Conservation (phyloP, 1,140 invertebrate genomes). For the Dufourea novaeangliae region DNA sequence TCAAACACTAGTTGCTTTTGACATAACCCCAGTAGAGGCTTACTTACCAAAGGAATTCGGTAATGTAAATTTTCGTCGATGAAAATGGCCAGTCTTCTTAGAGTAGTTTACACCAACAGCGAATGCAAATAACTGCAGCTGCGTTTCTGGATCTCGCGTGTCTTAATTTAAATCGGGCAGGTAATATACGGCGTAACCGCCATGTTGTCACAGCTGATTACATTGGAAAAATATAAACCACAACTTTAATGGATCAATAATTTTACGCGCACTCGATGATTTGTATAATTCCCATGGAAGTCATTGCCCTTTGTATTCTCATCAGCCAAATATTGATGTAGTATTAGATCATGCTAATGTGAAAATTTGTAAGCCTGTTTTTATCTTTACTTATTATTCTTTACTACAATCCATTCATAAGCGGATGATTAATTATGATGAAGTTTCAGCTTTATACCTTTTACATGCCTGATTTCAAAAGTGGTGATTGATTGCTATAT, state of each 20-base stretch:
- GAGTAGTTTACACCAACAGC: slow-evolving; percentile 28
- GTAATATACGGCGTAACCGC: slow-evolving; percentile 54
- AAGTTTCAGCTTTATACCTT: background rate
- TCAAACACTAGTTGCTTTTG: slow-evolving; percentile 64
- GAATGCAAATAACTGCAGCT: slow-evolving; percentile 50
- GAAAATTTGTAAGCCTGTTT: background rate
- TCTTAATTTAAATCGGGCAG: slow-evolving; percentile 62
- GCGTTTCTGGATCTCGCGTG: slow-evolving; percentile 34
- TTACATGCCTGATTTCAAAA: background rate
- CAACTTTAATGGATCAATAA: slow-evolving; percentile 55
- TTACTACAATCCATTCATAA: background rate
- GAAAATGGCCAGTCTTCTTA: slow-evolving; percentile 18
- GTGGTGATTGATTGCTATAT: background rate
- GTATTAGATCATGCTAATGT: too few relatives aligned
- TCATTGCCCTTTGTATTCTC: background rate
- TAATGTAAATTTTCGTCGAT: background rate
- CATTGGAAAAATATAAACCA: slow-evolving; percentile 47
- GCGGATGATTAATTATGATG: background rate
- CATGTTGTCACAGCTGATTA: slow-evolving; percentile 69
- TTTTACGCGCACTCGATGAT: slow-evolving; percentile 12
- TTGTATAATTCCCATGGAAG: background rate
- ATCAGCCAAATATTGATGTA: background rate
- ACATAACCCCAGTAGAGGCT: slow-evolving; percentile 43
- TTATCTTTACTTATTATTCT: background rate
- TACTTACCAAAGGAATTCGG: slow-evolving; percentile 38